Evolutionary conservation across 2,888 invertebrate genomes (phyloP).

Genomic region (Malachius bipustulatus): DNA sequence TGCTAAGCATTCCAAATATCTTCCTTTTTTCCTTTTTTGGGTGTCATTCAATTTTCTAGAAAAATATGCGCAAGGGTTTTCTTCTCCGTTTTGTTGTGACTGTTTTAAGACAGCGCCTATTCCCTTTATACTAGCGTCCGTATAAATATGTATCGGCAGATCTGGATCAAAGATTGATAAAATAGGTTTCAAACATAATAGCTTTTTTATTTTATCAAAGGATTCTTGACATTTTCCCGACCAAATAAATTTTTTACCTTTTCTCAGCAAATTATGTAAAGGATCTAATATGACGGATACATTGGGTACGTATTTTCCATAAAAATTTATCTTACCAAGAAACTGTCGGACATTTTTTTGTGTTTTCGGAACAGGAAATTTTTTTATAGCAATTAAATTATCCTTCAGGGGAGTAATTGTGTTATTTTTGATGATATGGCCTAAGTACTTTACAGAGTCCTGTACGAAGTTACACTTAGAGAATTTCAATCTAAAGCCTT

Average conservation of each 20-base stretch:
- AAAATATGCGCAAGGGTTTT: slow-evolving; percentile 15
- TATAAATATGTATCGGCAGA: slow-evolving; percentile 18
- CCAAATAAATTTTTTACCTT: slow-evolving; percentile 17
- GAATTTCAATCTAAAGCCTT: slow-evolving; percentile 15
- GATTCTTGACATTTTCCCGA: slow-evolving; percentile 16
- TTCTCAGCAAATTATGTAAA: slow-evolving; percentile 17
- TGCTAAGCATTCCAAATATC: slow-evolving; percentile 15
- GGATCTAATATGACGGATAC: slow-evolving; percentile 16
- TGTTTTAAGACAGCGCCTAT: slow-evolving; percentile 21
- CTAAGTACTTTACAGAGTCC: slow-evolving; percentile 13
- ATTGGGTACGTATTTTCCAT: no score
- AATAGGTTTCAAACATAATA: slow-evolving; percentile 19
- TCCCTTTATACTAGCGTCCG: slow-evolving; percentile 21
- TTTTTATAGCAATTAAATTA: slow-evolving; percentile 14
- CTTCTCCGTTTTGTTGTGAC: slow-evolving; percentile 7
- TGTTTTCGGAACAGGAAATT: slow-evolving; percentile 14
- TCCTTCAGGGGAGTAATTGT: slow-evolving; percentile 13
- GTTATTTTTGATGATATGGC: slow-evolving; percentile 13
- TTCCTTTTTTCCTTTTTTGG: slow-evolving; percentile 15
- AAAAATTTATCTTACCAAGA: slow-evolving; percentile 13
- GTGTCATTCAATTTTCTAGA: slow-evolving; percentile 16
- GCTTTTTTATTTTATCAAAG: slow-evolving; percentile 9
- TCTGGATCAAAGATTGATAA: slow-evolving; percentile 19
- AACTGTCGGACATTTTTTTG: slow-evolving; percentile 15
- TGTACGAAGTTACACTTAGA: slow-evolving; percentile 13